Evolutionary conservation across 2,797 vertebrate genomes (phyloP).

Genomic region (Helicolenus hilgendorfi): DNA sequence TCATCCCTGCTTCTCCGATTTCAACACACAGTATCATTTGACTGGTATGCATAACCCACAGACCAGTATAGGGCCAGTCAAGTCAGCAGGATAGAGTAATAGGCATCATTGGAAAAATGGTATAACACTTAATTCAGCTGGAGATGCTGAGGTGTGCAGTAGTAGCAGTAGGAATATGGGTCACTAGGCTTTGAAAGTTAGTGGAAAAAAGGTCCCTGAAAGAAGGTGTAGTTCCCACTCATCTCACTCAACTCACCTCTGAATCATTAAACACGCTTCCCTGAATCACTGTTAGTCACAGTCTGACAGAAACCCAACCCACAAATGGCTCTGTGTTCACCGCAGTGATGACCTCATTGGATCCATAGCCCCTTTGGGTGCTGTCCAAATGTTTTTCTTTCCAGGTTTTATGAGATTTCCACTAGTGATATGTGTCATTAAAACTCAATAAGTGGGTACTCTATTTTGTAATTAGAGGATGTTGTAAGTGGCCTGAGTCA

Average conservation of each 20-base stretch:
- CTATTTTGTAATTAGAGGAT: slow-evolving; percentile 71
- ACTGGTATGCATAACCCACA: slow-evolving; percentile 67
- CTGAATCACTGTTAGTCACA: slow-evolving; percentile 78
- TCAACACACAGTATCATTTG: slow-evolving; percentile 65
- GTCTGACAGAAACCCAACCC: slow-evolving; percentile 62
- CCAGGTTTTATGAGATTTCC: slow-evolving; percentile 75
- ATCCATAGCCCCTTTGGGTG: slow-evolving; percentile 49
- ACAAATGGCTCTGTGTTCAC: slow-evolving; percentile 63
- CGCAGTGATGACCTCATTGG: slow-evolving; percentile 70
- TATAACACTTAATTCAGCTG: slow-evolving; percentile 45
- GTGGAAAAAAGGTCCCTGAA: background rate
- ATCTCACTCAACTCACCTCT: slow-evolving; percentile 49
- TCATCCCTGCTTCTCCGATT: slow-evolving; percentile 47
- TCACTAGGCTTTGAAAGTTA: slow-evolving; percentile 40
- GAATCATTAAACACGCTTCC: slow-evolving; percentile 67
- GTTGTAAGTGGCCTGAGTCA: slow-evolving; percentile 41
- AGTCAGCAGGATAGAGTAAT: slow-evolving; percentile 62
- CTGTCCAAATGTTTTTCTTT: slow-evolving; percentile 66
- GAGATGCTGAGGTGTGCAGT: slow-evolving; percentile 2
- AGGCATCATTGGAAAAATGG: slow-evolving; percentile 58
- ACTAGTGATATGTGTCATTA: slow-evolving; percentile 71
- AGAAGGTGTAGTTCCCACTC: slow-evolving; percentile 38
- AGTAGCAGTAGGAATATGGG: slow-evolving; percentile 27
- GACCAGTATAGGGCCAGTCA: slow-evolving; percentile 53
- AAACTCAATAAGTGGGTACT: slow-evolving; percentile 55